A percentile compares a stretch with the other conserved stretches of the same genome.
phyloP scores from a whole-genome alignment of 2,888 invertebrate genomes.

The Papilio protenor region DNA sequence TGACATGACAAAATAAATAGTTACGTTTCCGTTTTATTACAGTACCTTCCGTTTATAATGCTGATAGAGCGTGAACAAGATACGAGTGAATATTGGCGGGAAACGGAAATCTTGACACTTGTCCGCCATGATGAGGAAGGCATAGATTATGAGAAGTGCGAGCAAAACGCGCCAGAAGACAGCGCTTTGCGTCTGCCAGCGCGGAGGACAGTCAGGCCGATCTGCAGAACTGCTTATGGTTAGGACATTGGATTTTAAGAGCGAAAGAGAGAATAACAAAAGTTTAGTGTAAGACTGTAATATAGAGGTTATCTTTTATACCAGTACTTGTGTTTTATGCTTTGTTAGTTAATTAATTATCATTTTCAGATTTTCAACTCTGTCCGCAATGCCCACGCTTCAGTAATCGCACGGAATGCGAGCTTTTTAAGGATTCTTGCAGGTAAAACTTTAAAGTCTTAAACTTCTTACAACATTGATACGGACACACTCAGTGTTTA shows the following conservation, averaged over 20 bases:
- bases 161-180: conserved; percentile 51
- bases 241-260: not conserved
- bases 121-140: conserved; percentile 61
- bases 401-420: conserved; percentile 73
- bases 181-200: conserved; percentile 59
- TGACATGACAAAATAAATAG: not conserved
- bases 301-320: too few species aligned
- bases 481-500: too few species aligned
- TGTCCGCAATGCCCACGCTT: conserved; percentile 78
- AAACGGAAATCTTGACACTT: conserved; percentile 72
- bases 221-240: conserved; percentile 70
- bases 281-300: too few species aligned
- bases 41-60: conserved; percentile 73
- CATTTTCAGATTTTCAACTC: conserved; percentile 68
- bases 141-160: conserved; percentile 70
- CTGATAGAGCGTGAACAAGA: conserved; percentile 68
- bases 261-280: not conserved
- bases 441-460: conserved; percentile 56
- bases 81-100: conserved; percentile 77
- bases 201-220: conserved; percentile 65
- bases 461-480: not conserved
- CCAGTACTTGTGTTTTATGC: not conserved
- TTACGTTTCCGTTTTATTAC: conserved; percentile 45
- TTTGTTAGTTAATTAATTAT: not conserved
- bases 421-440: conserved; percentile 77